Percentiles rank a stretch among this genome's conserved stretches.
Conservation (phyloP, 2,888 invertebrate genomes). For the Lissocephala sabroskyi region DNA sequence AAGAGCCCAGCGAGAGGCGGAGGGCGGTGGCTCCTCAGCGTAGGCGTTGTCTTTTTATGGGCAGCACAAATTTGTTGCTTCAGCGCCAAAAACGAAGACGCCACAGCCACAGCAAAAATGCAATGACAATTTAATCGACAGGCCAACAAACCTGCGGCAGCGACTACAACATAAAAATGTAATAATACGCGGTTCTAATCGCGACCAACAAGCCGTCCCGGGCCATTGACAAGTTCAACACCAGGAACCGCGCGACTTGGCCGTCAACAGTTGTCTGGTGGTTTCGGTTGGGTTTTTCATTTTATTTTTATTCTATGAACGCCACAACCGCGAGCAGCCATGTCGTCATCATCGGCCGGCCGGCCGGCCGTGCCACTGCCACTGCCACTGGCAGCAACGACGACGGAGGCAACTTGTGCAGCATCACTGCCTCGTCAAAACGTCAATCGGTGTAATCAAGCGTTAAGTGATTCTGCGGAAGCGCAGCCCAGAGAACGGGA, state of each 20-base stretch:
- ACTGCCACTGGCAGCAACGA: conserved; percentile 17
- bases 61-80: no score
- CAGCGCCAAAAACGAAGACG: neutral
- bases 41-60: no score
- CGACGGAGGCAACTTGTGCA: conserved; percentile 49
- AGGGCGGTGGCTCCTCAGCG: no score
- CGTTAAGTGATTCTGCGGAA: conserved; percentile 69
- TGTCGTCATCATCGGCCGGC: conserved; percentile 5
- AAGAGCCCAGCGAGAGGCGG: conserved; percentile 26
- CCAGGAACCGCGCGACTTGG: conserved; percentile 16
- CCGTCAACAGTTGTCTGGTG: conserved; percentile 34
- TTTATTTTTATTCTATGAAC: conserved; percentile 18
- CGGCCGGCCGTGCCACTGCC: conserved; percentile 5
- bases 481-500: conserved; percentile 36
- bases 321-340: conserved; percentile 3
- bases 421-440: conserved; percentile 62
- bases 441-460: conserved; percentile 68
- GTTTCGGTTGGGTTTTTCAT: neutral
- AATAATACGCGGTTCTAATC: conserved; percentile 38
- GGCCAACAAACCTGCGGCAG: conserved; percentile 10
- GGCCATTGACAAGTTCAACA: conserved; percentile 18
- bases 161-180: conserved; percentile 2
- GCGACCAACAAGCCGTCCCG: conserved; percentile 11
- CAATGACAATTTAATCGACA: conserved; percentile 64
- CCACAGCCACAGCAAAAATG: conserved; percentile 49